Conservation (phyloP, 2,113 vertebrate species). For the Psittacula cyanocephala region DNA sequence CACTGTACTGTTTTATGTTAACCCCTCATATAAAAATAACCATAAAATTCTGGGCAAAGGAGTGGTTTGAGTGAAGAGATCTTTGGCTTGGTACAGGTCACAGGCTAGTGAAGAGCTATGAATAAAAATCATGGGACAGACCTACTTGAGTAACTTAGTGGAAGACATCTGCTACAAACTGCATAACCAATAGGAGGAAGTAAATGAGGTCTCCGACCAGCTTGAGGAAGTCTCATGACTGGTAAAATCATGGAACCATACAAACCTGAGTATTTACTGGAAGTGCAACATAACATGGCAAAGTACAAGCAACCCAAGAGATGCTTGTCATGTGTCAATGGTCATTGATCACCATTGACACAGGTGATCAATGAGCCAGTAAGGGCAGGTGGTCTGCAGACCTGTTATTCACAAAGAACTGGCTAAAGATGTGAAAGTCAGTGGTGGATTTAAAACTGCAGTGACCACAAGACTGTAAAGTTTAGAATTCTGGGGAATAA, state of each 20-base stretch:
- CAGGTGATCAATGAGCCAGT: not conserved
- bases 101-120: not conserved
- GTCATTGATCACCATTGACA: not conserved
- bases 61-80: not conserved
- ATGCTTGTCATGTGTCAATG: not conserved
- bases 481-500: not conserved
- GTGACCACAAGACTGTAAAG: not conserved
- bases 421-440: not conserved
- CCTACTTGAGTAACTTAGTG: not conserved
- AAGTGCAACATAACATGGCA: not conserved
- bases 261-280: not conserved
- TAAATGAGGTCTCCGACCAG: not conserved
- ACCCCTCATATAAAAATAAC: not conserved
- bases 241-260: not conserved
- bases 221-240: not conserved
- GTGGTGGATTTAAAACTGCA: not conserved
- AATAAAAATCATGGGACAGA: not conserved
- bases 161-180: not conserved
- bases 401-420: not conserved
- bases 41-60: not conserved
- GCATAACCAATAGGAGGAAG: not conserved
- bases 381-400: not conserved
- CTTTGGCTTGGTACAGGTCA: not conserved
- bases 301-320: not conserved
- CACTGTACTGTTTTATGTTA: not conserved